Conservation (phyloP, 2,113 vertebrate genomes). For the Bombycilla garrulus region DNA sequence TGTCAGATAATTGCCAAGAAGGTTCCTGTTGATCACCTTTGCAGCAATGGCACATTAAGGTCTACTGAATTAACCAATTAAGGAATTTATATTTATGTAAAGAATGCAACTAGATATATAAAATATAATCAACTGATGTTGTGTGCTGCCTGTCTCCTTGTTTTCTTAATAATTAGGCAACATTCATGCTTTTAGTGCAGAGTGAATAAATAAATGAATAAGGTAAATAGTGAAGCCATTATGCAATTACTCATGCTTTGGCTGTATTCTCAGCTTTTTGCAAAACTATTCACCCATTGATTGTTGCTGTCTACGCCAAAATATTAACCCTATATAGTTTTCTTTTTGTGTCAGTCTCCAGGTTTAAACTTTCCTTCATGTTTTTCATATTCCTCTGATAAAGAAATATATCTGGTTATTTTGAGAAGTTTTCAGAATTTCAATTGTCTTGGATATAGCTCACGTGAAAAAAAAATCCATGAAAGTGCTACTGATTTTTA, state of each 20-base stretch:
- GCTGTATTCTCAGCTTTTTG: not conserved
- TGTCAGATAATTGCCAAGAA: not conserved
- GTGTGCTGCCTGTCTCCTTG: not conserved
- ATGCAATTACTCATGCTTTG: not conserved
- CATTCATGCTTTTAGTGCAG: not conserved
- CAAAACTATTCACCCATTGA: not conserved
- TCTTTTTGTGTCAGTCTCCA: not conserved
- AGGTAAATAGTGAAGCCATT: slow-evolving; percentile 4
- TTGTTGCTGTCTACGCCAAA: not conserved
- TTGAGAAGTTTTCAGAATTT: not conserved
- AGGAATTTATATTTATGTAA: slow-evolving; percentile 25
- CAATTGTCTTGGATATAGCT: not conserved
- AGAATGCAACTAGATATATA: slow-evolving; percentile 15
- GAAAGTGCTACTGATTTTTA: not conserved
- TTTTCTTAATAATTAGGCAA: slow-evolving; percentile 22
- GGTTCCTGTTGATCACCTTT: slow-evolving; percentile 34
- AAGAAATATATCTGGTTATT: not conserved
- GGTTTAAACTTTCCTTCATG: not conserved
- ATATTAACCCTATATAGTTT: not conserved
- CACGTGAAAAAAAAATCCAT: not conserved
- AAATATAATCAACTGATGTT: slow-evolving; percentile 9
- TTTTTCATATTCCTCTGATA: not conserved
- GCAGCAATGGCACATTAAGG: slow-evolving; percentile 7
- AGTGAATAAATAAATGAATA: slow-evolving; percentile 24
- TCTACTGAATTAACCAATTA: slow-evolving; percentile 32